Percentiles rank a stretch among this genome's conserved stretches.
These are phyloP conservation scores for Magallana angulata DNA, from an alignment of 1,140 invertebrate genomes.

Conservation along the genomic window DNA sequence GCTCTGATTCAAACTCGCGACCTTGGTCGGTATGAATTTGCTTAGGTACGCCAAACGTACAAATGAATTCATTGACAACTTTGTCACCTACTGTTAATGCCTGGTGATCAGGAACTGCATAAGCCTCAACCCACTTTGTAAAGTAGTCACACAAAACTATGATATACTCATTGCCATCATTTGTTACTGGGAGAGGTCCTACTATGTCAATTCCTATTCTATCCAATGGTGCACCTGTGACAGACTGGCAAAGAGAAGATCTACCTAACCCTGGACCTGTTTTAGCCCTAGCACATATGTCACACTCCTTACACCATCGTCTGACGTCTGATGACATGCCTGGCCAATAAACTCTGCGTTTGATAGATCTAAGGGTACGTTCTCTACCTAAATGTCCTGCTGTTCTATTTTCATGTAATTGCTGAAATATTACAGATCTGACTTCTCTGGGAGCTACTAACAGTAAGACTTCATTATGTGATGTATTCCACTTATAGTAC, in stretches of 20 bases:
- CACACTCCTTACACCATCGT: slow-evolving; percentile 46
- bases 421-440: slow-evolving; percentile 36
- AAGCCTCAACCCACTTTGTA: background rate
- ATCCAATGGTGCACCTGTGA: slow-evolving; percentile 36
- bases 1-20: too few species aligned
- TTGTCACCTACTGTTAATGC: slow-evolving; percentile 28
- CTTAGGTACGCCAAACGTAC: too few species aligned
- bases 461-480: slow-evolving; percentile 12
- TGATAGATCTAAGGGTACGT: slow-evolving; percentile 38
- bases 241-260: slow-evolving; percentile 41
- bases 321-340: slow-evolving; percentile 34
- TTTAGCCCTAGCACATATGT: slow-evolving; percentile 25
- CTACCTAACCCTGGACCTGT: slow-evolving; percentile 49
- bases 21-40: too few species aligned
- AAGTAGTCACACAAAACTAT: slow-evolving; percentile 62
- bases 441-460: too few species aligned
- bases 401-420: background rate
- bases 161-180: slow-evolving; percentile 66
- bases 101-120: background rate
- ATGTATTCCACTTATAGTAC: background rate
- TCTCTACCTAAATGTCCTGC: slow-evolving; percentile 50
- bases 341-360: slow-evolving; percentile 51
- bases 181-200: slow-evolving; percentile 46
- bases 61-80: background rate
- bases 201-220: slow-evolving; percentile 56